A percentile compares a stretch with the other conserved stretches of the same genome.
These are phyloP conservation scores for Drosophila guanche DNA, from an alignment of 1,140 invertebrate genomes.

Conservation along the genomic window DNA sequence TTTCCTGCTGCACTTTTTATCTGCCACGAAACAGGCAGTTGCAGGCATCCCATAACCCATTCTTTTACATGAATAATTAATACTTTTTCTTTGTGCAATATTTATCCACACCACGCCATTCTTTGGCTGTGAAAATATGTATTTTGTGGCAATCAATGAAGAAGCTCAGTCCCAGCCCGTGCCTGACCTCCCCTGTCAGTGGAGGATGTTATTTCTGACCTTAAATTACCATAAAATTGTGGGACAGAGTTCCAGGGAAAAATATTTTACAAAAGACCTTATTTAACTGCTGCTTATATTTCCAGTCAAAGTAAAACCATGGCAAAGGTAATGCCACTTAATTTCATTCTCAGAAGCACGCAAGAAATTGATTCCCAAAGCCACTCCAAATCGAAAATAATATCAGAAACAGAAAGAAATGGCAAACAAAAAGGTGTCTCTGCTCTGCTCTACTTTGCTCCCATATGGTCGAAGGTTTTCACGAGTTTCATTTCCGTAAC, in stretches of 20 bases:
- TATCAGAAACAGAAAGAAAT: not conserved
- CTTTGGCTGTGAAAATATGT: slow-evolving; percentile 56
- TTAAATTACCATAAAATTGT: slow-evolving; percentile 3
- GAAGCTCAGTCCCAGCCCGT: slow-evolving; percentile 8
- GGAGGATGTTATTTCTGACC: not conserved
- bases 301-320: not conserved
- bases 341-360: slow-evolving; percentile 11
- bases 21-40: slow-evolving; percentile 24
- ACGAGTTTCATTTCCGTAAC: slow-evolving; percentile 29
- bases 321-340: not conserved
- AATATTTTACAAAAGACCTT: no score
- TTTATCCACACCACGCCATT: slow-evolving; percentile 31
- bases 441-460: not conserved
- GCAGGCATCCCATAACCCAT: slow-evolving; percentile 5
- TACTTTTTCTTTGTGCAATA: slow-evolving; percentile 39
- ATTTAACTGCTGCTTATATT: not conserved
- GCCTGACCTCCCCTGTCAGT: not conserved
- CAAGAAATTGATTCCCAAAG: slow-evolving; percentile 13
- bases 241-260: no score
- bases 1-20: slow-evolving; percentile 36
- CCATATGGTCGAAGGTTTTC: slow-evolving; percentile 4
- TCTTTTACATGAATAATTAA: slow-evolving; percentile 62
- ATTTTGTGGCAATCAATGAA: slow-evolving; percentile 67
- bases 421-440: not conserved
- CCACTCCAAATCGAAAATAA: not conserved